phyloP scores from a whole-genome alignment of 2,888 invertebrate species.

The Ochropleura plecta region DNA sequence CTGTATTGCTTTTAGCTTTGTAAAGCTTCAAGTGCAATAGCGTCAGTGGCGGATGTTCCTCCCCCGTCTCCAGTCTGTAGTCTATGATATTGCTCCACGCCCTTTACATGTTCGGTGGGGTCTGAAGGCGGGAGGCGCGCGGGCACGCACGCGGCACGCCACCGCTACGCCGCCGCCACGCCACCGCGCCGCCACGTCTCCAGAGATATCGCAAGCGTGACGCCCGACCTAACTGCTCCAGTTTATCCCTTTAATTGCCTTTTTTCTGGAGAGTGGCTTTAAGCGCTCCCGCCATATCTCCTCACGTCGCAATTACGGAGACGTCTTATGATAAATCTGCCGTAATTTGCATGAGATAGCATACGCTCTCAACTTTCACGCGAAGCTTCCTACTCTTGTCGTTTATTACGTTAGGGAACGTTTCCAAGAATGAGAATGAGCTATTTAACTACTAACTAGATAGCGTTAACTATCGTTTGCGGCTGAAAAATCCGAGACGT shows the following conservation, averaged over 20 bases:
- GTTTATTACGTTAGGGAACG: constrained; percentile 89
- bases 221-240: constrained; percentile 87
- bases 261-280: constrained; percentile 89
- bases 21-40: constrained; percentile 90
- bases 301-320: constrained; percentile 91
- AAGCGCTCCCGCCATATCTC: constrained; percentile 88
- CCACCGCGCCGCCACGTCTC: constrained; percentile 71
- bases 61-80: constrained; percentile 87
- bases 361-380: constrained; percentile 90
- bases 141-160: constrained; percentile 77
- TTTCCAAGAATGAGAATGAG: constrained; percentile 89
- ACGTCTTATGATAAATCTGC: constrained; percentile 91
- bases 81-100: constrained; percentile 90
- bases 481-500: constrained; percentile 71
- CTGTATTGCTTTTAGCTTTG: constrained; percentile 91
- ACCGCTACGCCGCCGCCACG: constrained; percentile 64
- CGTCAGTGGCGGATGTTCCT: constrained; percentile 88
- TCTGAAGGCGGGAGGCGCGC: constrained; percentile 79
- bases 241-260: constrained; percentile 90
- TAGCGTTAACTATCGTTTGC: constrained; percentile 82
- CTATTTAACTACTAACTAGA: constrained; percentile 88
- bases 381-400: constrained; percentile 89
- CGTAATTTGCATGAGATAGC: constrained; percentile 91
- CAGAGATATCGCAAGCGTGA: constrained; percentile 85
- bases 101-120: constrained; percentile 88